Evolutionary conservation across 2,113 vertebrate genomes (phyloP), one percentile per base, ranked within the genome.

Genomic region (Trichechus manatus): DNA sequence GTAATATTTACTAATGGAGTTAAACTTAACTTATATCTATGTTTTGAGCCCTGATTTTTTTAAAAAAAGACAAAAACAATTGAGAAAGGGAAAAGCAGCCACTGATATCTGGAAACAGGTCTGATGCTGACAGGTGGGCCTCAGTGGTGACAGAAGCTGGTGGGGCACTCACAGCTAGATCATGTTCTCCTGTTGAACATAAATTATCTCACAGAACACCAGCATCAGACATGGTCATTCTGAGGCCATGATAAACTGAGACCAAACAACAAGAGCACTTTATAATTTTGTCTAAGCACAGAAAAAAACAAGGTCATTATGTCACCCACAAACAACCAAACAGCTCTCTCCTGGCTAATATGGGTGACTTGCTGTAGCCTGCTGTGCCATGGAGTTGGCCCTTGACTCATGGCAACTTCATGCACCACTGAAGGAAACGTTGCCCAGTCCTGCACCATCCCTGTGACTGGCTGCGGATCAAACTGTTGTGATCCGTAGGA

Each of bases 181-280:
- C 11, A 23, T 7, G 11, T 5, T 10, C 39, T 95, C 36, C 36
- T 20, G 6, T 2, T 75, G 77, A 75, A 36, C n/a, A 78, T 29
- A 59, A 59, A 25, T n/a, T 70, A 84, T 70, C 84, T n/a, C 11
- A 39, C 22, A 80, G 90, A 93, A 53, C 5, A 74, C n/a, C 42
- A 74, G 3, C 39, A 68, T 9, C 14, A 86, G 89, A 91, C 39
- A 93, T 79, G 27, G 61, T 29, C 27, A 59, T 29, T 42, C 36
- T 72, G 94, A 78, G 61, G 81, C 33, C 61, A 31, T 44, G 36
- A 61, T 39, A 78, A 79, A 85, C 23, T 78, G 20, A 77, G 78
- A 68, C 72, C 87, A 85, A 94, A 93, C n/a, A 94, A 92, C 31
- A 90, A 86, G 44, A 74, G 9, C 33, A 79, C 61, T 89, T 77